These are phyloP conservation scores for Trachymyrmex cornetzi DNA, from an alignment of 1,140 invertebrate genomes.

Conservation along the genomic window DNA sequence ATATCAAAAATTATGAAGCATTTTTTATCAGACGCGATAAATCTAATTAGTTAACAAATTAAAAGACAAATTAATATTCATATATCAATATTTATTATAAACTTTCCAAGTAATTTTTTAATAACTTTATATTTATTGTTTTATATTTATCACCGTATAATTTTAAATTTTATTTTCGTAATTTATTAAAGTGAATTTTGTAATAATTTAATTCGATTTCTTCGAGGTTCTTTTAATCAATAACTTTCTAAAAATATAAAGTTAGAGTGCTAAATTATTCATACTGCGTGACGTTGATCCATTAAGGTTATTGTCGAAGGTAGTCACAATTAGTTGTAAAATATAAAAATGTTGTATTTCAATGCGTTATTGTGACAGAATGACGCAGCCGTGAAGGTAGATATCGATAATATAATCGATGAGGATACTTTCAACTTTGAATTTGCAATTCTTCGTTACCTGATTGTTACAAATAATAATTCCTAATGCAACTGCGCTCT, in stretches of 20 bases:
- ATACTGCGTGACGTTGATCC: slow-evolving; percentile 1
- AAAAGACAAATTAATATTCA: neutral
- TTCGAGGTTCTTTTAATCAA: neutral
- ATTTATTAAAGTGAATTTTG: neutral
- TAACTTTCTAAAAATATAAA: slow-evolving; percentile 1
- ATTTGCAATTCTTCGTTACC: neutral
- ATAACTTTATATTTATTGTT: neutral
- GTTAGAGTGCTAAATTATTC: slow-evolving; percentile 6
- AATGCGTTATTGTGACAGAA: slow-evolving; percentile 11
- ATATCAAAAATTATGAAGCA: neutral
- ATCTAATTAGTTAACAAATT: slow-evolving; percentile 18
- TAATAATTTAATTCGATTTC: neutral
- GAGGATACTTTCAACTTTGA: neutral
- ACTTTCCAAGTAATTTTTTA: neutral
- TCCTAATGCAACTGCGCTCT: neutral
- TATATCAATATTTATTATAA: neutral
- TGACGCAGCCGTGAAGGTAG: neutral
- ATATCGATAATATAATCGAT: slow-evolving; percentile 43
- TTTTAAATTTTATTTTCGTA: neutral
- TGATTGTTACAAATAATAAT: slow-evolving; percentile 4
- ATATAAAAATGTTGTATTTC: slow-evolving; percentile 8
- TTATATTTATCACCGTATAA: neutral
- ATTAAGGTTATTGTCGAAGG: slow-evolving; percentile 14
- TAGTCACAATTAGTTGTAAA: slow-evolving; percentile 17
- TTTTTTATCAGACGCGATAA: slow-evolving; percentile 16